Evolutionary conservation across 2,888 invertebrate genomes (phyloP), one percentile per base, ranked within the genome.

Genomic region (Synanthedon vespiformis): DNA sequence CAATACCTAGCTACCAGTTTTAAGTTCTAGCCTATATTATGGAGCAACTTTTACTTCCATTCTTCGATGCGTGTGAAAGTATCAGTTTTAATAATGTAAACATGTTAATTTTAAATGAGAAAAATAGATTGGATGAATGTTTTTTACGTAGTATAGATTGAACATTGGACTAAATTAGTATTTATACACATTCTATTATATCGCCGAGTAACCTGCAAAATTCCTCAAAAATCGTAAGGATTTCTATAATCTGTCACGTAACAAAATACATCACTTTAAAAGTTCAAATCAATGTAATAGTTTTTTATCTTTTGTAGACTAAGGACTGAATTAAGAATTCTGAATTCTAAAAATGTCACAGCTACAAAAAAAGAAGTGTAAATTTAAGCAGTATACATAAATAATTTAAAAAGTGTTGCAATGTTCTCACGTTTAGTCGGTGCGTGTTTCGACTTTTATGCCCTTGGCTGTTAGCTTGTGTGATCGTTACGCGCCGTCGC

Each of bases 401-500:
- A 27, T 40, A 27, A 14, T 40, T 50, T 50, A 40, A 50, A 40
- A 40, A 8, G 18, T 40, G 40, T 44, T 44, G 51, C 47, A 51
- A 13, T 18, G 10, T 16, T 14, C 10, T 51, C 18, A 40, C 40
- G 40, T 51, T 51, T 51, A 51, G n/a, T 50, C 14, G 40, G 22
- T 40, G 51, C 18, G 40, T 40, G 22, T 40, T 44, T 34, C 34
- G 34, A 14, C 44, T 44, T 27, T 18, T 51, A 47, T 59, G 53
- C 64, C 65, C 65, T 63, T 63, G 61, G 62, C 61, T 58, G 54
- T 59, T 67, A 3, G 34, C 27, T 34, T 34, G 34, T 62, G 58
- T 52, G 52, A 58, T 59, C 57, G 81, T 83, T 82, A 76, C 72
- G 70, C 75, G 55, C 72, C 63, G 70, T 59, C 67, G 70, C 69